phyloP scores from a whole-genome alignment of 2,797 vertebrate genomes.

The Monodelphis domestica region DNA sequence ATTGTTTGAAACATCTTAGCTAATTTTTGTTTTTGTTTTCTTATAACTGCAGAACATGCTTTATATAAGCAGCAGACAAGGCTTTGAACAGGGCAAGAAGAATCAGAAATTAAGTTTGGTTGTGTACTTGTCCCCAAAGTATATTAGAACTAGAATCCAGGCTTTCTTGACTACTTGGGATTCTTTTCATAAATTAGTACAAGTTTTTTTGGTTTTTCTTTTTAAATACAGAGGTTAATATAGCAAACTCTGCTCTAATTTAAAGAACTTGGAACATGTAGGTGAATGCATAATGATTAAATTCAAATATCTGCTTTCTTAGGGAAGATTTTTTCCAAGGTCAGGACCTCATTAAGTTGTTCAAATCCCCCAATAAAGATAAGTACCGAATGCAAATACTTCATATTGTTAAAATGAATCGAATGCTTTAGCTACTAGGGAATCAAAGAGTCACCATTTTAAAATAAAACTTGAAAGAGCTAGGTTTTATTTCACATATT shows the following conservation, averaged over 20 bases:
- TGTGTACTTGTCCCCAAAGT: neutral
- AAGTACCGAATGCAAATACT: neutral
- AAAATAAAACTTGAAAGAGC: neutral
- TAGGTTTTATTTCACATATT: neutral
- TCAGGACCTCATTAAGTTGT: neutral
- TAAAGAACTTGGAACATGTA: neutral
- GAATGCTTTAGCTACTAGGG: neutral
- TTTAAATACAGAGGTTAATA: neutral
- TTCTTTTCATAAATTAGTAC: neutral
- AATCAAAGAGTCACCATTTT: neutral
- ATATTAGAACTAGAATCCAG: neutral
- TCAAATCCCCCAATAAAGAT: neutral
- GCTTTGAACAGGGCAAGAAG: neutral
- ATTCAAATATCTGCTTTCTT: neutral
- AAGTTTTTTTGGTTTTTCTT: too few relatives aligned
- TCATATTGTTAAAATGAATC: neutral
- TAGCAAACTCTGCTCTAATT: neutral
- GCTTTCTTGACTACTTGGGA: neutral
- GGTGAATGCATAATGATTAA: neutral
- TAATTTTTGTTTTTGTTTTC: neutral
- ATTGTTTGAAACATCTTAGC: neutral
- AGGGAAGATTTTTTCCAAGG: neutral
- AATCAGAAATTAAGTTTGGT: neutral
- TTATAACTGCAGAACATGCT: neutral
- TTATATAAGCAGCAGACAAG: neutral